phyloP scores from a whole-genome alignment of 1,140 invertebrate genomes.

The Batillaria attramentaria region DNA sequence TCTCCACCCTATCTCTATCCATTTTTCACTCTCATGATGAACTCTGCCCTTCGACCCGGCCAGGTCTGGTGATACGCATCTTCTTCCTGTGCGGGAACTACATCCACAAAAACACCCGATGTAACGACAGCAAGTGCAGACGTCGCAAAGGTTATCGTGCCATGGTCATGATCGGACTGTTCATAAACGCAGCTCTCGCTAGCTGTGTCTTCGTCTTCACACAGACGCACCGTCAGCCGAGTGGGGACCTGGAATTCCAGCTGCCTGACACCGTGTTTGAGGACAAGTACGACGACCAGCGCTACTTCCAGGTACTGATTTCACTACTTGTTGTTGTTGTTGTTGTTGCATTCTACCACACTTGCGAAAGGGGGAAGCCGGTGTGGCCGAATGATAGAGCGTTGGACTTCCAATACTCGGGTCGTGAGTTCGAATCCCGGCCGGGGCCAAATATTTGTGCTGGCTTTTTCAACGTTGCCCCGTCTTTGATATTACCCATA shows the following conservation, averaged over 20 bases:
- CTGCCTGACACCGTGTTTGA: constrained; percentile 51
- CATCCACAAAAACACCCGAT: constrained; percentile 42
- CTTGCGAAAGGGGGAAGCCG: background rate
- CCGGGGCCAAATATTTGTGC: no score
- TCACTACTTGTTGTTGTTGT: constrained; percentile 46
- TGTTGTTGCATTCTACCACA: background rate
- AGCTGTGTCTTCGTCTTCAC: constrained; percentile 55
- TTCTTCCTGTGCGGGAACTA: constrained; percentile 49
- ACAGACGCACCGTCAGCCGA: constrained; percentile 46
- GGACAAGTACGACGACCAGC: constrained; percentile 55
- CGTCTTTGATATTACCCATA: no score
- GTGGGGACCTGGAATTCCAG: constrained; percentile 54
- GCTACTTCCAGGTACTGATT: constrained; percentile 48
- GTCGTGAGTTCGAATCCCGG: no score
- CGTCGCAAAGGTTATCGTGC: constrained; percentile 7
- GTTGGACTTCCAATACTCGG: no score
- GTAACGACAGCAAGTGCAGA: background rate
- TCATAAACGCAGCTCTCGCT: constrained; percentile 47
- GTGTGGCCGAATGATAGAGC: no score
- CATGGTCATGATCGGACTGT: constrained; percentile 56
- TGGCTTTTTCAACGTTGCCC: no score
- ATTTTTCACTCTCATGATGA: no score
- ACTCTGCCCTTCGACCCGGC: no score
- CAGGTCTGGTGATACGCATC: constrained; percentile 50
- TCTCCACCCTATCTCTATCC: no score